Percentiles rank a stretch among this genome's conserved stretches.
phyloP scores from a whole-genome alignment of 1,140 invertebrate genomes.

The Drosophila hydei region DNA sequence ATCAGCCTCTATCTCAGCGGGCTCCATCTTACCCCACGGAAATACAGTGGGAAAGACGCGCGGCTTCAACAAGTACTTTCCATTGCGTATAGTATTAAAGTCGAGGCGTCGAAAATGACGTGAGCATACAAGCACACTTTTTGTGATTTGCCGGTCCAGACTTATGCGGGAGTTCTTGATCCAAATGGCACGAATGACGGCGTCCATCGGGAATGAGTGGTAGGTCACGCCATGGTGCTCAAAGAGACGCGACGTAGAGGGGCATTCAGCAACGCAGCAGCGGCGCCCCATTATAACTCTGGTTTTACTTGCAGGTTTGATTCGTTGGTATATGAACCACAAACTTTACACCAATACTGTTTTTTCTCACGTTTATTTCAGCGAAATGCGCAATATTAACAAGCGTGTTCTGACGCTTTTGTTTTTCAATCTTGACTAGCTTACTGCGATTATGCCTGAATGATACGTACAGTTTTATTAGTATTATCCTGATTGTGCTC shows the following conservation, averaged over 20 bases:
- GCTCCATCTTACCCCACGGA: conserved; percentile 82
- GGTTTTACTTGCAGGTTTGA: not conserved
- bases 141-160: conserved; percentile 84
- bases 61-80: conserved; percentile 86
- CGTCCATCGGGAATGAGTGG: conserved; percentile 86
- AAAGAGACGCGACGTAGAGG: conserved; percentile 77
- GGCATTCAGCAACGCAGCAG: conserved; percentile 81
- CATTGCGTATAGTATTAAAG: conserved; percentile 86
- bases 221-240: conserved; percentile 85
- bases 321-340: not conserved
- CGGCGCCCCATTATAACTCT: conserved; percentile 67
- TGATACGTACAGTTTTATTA: conserved; percentile 1
- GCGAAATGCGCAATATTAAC: conserved; percentile 28
- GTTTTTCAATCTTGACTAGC: not conserved
- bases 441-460: conserved; percentile 5
- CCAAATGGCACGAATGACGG: conserved; percentile 84
- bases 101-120: conserved; percentile 87
- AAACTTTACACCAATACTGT: not conserved
- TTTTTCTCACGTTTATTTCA: conserved; percentile 14
- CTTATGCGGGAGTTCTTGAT: conserved; percentile 85
- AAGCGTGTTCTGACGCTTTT: not conserved
- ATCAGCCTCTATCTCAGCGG: conserved; percentile 64
- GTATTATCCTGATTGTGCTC: not conserved
- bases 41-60: conserved; percentile 84
- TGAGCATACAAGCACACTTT: conserved; percentile 87